Evolutionary conservation across 2,797 vertebrate genomes (phyloP).

Genomic region (Coilia nasus): DNA sequence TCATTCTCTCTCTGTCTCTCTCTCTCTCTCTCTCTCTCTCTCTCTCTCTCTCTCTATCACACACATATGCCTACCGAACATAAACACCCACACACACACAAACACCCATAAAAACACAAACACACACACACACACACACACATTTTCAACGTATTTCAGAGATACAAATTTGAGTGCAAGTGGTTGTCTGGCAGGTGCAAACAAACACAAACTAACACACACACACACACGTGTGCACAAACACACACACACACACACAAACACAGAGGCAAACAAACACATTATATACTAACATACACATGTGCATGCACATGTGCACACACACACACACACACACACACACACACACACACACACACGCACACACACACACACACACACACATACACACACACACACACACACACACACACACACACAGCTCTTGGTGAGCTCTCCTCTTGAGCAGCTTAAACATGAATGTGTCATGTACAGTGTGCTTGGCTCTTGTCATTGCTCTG

Average conservation of each 20-base stretch:
- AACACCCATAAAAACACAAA: background rate
- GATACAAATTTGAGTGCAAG: too few relatives aligned
- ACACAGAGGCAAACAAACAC: background rate
- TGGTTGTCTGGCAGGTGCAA: too few relatives aligned
- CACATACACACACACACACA: slow-evolving; percentile 3
- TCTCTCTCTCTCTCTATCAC: too few relatives aligned
- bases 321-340: background rate
- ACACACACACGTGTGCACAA: background rate
- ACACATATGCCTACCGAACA: too few relatives aligned
- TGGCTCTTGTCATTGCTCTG: background rate
- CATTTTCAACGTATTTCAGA: too few relatives aligned
- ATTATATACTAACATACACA: background rate
- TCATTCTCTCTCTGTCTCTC: too few relatives aligned
- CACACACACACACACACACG: slow-evolving; percentile 6
- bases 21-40: too few relatives aligned
- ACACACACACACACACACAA: slow-evolving; percentile 1
- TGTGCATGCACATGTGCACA: background rate
- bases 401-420: background rate
- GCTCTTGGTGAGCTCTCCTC: background rate
- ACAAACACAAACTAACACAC: background rate
- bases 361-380: slow-evolving; percentile 7
- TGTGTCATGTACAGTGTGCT: slow-evolving; percentile 14
- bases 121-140: background rate
- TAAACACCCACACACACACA: background rate
- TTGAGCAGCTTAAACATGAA: background rate